Conservation (phyloP, 2,888 invertebrate species). For the Pediacus dermestoides region DNA sequence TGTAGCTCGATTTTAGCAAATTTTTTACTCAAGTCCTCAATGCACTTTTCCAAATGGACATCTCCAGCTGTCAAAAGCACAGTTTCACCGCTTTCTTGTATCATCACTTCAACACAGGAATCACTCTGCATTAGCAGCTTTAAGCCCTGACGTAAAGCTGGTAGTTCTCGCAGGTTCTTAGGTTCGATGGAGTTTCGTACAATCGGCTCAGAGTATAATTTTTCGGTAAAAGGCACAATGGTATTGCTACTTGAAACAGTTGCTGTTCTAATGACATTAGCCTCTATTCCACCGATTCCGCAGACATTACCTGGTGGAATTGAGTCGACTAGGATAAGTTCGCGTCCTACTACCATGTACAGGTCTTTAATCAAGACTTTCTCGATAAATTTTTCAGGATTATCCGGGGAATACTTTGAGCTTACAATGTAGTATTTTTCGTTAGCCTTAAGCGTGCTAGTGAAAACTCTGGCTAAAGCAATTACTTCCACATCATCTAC, state of each 20-base stretch:
- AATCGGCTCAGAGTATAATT: constrained; percentile 77
- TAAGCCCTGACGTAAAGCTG: constrained; percentile 69
- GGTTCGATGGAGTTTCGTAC: constrained; percentile 93
- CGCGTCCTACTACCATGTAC: constrained; percentile 91
- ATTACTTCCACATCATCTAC: constrained; percentile 63
- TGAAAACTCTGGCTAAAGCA: constrained; percentile 91
- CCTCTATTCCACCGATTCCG: constrained; percentile 82
- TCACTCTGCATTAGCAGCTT: constrained; percentile 90
- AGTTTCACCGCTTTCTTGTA: constrained; percentile 94
- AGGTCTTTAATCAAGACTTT: constrained; percentile 65
- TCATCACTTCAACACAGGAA: constrained; percentile 83
- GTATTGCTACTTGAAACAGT: constrained; percentile 78
- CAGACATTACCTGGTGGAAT: constrained; percentile 90
- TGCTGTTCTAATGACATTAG: constrained; percentile 82
- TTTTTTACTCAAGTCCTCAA: constrained; percentile 80
- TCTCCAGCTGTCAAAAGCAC: constrained; percentile 95
- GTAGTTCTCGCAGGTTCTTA: constrained; percentile 72
- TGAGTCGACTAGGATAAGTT: constrained; percentile 73
- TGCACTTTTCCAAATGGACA: constrained; percentile 92
- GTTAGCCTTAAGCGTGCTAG: constrained; percentile 76
- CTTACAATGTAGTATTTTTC: constrained; percentile 78
- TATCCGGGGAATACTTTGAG: constrained; percentile 79
- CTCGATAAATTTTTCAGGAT: constrained; percentile 51
- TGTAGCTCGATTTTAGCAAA: constrained; percentile 85
- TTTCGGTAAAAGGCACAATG: constrained; percentile 85